Evolutionary conservation across 2,113 vertebrate genomes (phyloP).

Genomic region (Ibidorhyncha struthersii): DNA sequence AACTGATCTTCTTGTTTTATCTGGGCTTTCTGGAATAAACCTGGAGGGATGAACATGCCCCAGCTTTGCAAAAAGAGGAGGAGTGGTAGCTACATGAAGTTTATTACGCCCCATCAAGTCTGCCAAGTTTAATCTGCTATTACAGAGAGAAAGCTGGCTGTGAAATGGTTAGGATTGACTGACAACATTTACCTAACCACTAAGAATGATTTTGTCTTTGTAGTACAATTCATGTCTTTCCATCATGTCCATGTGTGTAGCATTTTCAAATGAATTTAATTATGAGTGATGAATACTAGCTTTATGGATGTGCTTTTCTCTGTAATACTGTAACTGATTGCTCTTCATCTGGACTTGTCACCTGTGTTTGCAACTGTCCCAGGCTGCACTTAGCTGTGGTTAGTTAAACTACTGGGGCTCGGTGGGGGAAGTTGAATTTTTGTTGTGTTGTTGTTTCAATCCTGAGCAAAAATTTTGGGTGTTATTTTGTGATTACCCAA

Average conservation of each 20-base stretch:
- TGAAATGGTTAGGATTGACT: conserved; percentile 65
- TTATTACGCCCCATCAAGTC: conserved; percentile 62
- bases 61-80: conserved; percentile 12
- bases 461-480: background rate
- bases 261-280: conserved; percentile 46
- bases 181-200: conserved; percentile 64
- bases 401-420: background rate
- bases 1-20: conserved; percentile 44
- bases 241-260: background rate
- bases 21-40: background rate
- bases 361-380: background rate
- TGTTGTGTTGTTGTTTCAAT: background rate
- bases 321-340: background rate
- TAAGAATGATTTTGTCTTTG: conserved; percentile 55
- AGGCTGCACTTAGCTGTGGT: background rate
- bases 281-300: background rate
- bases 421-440: background rate
- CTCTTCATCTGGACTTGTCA: background rate
- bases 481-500: background rate
- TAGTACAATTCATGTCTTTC: conserved; percentile 23
- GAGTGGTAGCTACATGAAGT: conserved; percentile 48
- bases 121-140: conserved; percentile 69
- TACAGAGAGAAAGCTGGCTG: conserved; percentile 58
- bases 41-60: conserved; percentile 2
- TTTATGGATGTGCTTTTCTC: background rate